Conservation (phyloP, 1,140 invertebrate genomes). For the Zaprionus camerounensis region DNA sequence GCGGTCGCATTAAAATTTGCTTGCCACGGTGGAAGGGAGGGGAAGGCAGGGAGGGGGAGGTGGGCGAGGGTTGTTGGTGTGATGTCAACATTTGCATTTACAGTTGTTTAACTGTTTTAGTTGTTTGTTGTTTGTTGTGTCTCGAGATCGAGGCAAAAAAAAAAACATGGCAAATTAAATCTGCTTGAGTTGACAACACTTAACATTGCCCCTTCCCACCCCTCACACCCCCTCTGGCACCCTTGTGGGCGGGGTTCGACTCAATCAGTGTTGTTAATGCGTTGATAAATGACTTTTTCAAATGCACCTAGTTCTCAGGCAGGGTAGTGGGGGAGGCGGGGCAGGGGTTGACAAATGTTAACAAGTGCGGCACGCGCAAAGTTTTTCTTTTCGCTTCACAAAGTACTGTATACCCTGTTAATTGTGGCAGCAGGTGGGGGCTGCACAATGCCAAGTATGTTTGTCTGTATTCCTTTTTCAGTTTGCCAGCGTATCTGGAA, state of each 20-base stretch:
- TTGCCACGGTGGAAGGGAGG: slow-evolving; percentile 52
- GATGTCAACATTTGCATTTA: slow-evolving; percentile 82
- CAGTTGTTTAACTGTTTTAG: slow-evolving; percentile 61
- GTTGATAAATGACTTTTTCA: slow-evolving; percentile 80
- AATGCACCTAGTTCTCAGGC: slow-evolving; percentile 53
- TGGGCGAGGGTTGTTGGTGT: slow-evolving; percentile 48
- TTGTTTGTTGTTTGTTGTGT: slow-evolving; percentile 65
- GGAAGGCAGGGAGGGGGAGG: slow-evolving; percentile 11
- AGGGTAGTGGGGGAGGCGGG: background rate
- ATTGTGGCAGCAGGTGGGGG: too few species aligned
- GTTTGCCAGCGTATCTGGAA: slow-evolving; percentile 2
- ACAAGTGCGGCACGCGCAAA: slow-evolving; percentile 44
- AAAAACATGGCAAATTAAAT: slow-evolving; percentile 82
- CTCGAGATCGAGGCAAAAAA: slow-evolving; percentile 59
- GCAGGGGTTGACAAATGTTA: slow-evolving; percentile 47
- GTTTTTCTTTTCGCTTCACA: background rate
- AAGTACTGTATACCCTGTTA: background rate
- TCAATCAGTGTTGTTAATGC: slow-evolving; percentile 78
- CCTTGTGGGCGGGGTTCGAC: slow-evolving; percentile 24
- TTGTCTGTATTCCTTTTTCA: background rate
- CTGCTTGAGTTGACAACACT: slow-evolving; percentile 82
- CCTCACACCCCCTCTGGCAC: background rate
- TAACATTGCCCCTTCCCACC: slow-evolving; percentile 43
- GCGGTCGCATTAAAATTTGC: slow-evolving; percentile 56
- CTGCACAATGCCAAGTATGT: background rate